Evolutionary conservation across 1,140 invertebrate genomes (phyloP), one percentile per base, ranked within the genome.

Genomic region (Drosophila takahashii): DNA sequence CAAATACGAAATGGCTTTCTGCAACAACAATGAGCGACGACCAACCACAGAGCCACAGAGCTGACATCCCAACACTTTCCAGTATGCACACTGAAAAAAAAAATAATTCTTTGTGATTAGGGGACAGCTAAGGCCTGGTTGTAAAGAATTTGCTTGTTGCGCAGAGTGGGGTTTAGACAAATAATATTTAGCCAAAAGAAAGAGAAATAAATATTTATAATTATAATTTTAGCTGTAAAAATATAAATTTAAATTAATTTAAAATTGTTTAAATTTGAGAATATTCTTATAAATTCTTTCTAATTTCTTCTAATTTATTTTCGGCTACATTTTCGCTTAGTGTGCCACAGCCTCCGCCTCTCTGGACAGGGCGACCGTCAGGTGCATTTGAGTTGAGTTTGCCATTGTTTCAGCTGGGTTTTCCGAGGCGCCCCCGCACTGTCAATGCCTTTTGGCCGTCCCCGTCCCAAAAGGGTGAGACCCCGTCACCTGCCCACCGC

Each of bases 1-100:
- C 79, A 87, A 87, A 87, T 77, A 89, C 79, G 64, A 89, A 89
- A 89, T 89, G 69, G 86, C 84, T 84, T 80, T 80, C 66, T 77
- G 80, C 64, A 62, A 34, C 72, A 51, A 57, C 72, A 52, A 75
- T 45, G 53, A 66, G 53, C 50, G 60, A 71, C 67, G 80, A 84
- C 80, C 81, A 84, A 84, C 80, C 80, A 85, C 80, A 84, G 80
- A 69, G 76, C 10, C 58, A 9, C 58, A 9, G 42, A 70, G 64
- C 60, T 57, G 65, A 78, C 50, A 64, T 16, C 39, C 54, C 45
- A 69, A 77, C 74, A 77, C 74, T 77, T 77, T 77, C 74, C 73
- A 75, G 59, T 32, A n/a, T 27, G 54, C 54, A 44, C 60, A 60
- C 36, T 9, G 10, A 9, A n/a, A 53, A n/a, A 53, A 3, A 8